These are phyloP conservation scores for Amphimallon solstitiale DNA, from an alignment of 2,888 invertebrate species.

Conservation along the genomic window DNA sequence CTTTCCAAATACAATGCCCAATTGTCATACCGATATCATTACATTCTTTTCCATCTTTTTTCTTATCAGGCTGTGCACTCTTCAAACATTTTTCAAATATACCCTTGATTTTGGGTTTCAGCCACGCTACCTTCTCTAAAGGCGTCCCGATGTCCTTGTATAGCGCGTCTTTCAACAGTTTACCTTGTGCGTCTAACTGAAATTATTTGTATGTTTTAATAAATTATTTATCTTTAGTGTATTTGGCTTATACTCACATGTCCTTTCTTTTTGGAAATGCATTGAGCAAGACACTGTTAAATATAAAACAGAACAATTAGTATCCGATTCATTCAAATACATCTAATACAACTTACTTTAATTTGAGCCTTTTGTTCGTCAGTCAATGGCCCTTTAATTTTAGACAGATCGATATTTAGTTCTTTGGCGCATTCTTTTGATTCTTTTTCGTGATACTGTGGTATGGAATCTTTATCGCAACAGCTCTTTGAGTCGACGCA, in stretches of 20 bases:
- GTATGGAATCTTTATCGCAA: not conserved
- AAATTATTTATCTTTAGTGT: not conserved
- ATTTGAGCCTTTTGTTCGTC: conserved; percentile 13
- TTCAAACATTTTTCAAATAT: conserved; percentile 6
- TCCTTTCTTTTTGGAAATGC: conserved; percentile 30
- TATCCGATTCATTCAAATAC: not conserved
- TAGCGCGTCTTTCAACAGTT: not conserved
- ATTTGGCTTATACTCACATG: conserved; percentile 18
- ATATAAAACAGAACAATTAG: not conserved
- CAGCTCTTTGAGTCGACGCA: conserved; percentile 15
- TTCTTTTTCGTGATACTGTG: not conserved
- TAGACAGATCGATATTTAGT: not conserved
- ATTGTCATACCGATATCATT: conserved; percentile 39
- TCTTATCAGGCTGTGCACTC: not conserved
- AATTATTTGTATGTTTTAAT: not conserved
- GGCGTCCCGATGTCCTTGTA: not conserved
- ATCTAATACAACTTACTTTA: conserved; percentile 15
- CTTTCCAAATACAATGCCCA: conserved; percentile 59
- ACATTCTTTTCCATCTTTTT: conserved; percentile 4
- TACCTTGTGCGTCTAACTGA: conserved; percentile 15
- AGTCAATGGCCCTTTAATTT: conserved; percentile 8
- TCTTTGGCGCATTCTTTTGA: not conserved
- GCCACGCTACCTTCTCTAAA: not conserved
- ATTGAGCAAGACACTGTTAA: conserved; percentile 23
- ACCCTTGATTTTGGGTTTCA: not conserved